These are phyloP conservation scores for Leptinotarsa peninsularis DNA, from an alignment of 2,888 invertebrate species.

Conservation along the genomic window DNA sequence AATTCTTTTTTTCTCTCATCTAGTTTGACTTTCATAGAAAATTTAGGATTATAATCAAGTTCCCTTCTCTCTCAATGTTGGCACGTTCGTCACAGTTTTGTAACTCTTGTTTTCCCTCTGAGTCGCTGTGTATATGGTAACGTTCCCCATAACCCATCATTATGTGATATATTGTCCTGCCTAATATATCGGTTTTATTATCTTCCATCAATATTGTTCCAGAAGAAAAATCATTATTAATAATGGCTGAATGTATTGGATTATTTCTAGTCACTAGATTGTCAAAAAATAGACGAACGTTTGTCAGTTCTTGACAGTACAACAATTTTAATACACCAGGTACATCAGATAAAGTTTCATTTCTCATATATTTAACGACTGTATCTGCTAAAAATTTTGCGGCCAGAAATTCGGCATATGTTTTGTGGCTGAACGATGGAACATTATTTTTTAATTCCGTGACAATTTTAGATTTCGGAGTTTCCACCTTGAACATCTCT, in stretches of 20 bases:
- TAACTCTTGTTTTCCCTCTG: background rate
- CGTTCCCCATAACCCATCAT: slow-evolving; percentile 25
- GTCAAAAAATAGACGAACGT: slow-evolving; percentile 32
- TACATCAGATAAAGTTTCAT: slow-evolving; percentile 22
- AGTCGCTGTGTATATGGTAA: background rate
- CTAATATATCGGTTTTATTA: slow-evolving; percentile 24
- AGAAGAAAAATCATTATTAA: slow-evolving; percentile 1
- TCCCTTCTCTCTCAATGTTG: background rate
- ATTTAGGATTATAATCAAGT: background rate
- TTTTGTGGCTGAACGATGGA: slow-evolving; percentile 33
- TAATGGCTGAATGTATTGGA: background rate
- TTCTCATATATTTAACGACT: slow-evolving; percentile 22
- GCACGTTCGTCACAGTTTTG: background rate
- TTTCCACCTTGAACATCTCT: slow-evolving; percentile 11
- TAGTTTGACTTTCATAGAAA: background rate
- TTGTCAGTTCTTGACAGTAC: slow-evolving; percentile 27
- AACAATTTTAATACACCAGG: slow-evolving; percentile 15
- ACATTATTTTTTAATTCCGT: slow-evolving; percentile 9
- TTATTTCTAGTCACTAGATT: slow-evolving; percentile 9
- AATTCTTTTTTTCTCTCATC: background rate
- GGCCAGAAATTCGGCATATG: slow-evolving; percentile 35
- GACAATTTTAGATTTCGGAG: slow-evolving; percentile 20
- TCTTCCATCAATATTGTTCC: background rate
- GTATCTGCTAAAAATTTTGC: slow-evolving; percentile 26
- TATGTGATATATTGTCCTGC: slow-evolving; percentile 27